These are phyloP conservation scores for Atopsyche davidsoni DNA, from an alignment of 1,140 invertebrate species.

Conservation along the genomic window DNA sequence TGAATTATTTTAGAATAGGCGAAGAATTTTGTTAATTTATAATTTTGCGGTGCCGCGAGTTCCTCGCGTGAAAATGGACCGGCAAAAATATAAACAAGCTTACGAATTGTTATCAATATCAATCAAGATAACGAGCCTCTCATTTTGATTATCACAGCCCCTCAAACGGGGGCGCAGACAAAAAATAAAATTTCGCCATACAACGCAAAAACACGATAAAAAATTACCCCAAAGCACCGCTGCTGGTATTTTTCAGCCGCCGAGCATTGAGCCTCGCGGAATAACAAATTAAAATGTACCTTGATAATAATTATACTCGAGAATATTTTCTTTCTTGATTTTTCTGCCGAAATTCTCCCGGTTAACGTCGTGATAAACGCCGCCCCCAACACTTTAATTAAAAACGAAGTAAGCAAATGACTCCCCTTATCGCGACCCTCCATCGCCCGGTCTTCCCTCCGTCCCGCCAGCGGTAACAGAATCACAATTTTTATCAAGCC, in stretches of 20 bases:
- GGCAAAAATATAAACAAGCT: too few species aligned
- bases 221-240: too few species aligned
- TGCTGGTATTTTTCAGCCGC: neutral
- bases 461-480: neutral
- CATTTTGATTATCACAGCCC: too few species aligned
- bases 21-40: too few species aligned
- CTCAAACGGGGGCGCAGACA: too few species aligned
- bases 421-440: conserved; percentile 29
- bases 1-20: too few species aligned
- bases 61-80: too few species aligned
- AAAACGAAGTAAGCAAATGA: conserved; percentile 32
- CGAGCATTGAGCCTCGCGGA: too few species aligned
- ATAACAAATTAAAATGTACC: conserved; percentile 23
- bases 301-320: conserved; percentile 30
- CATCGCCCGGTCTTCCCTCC: conserved; percentile 23
- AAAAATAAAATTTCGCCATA: neutral
- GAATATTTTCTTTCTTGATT: conserved; percentile 30
- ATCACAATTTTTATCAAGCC: conserved; percentile 21
- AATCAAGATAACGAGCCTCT: too few species aligned
- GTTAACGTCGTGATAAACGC: conserved; percentile 31
- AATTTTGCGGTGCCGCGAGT: too few species aligned
- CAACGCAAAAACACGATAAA: neutral
- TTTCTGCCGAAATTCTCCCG: conserved; percentile 26
- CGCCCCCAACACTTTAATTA: conserved; percentile 31
- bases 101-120: too few species aligned